Evolutionary conservation across 64 coral and sea anemone genomes (phyloP), one percentile per base, ranked within the genome.

Genomic region (Porites lutea): DNA sequence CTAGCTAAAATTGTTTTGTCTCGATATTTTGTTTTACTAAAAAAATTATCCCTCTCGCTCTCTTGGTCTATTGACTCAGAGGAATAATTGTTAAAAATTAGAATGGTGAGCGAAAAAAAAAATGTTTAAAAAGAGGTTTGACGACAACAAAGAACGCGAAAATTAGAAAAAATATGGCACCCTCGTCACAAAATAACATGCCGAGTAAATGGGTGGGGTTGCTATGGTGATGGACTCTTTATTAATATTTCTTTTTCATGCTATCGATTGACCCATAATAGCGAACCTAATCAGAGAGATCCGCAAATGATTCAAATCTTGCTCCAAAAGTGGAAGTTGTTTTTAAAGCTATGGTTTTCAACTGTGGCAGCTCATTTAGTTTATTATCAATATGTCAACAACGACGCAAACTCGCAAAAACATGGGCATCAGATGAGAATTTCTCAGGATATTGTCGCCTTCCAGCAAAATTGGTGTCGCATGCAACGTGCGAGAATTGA

Each of bases 381-480:
- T 13, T 79, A 60, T 23, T 69, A 84, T 20, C 81, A 18, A 46
- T 66, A 50, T 68, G 43, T 68, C 6, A 69, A 19, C 19, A 69
- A 84, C 47, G 46, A 84, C 20, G 18, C 8, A 4, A 21, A 19
- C 2, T 51, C 48, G n/a, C 48, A 76, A 45, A 9, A 66, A 51
- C 45, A 50, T 9, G 81, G 21, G 10, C 18, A 67, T 46, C 12
- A 48, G 11, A 52, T 21, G 18, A 68, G 61, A 21, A 84, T 84
- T 2, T 68, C 46, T 2, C 45, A 50, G 44, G 9, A 68, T 84
- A 78, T 92, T 20, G 82, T 90, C 18, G 59, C 77, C 19, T 89
- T 96, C 27, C 84, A 87, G 50, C 50, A 67, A 43, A 69, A 94
- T 61, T 97, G 95, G 95, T 97, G 95, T 58, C 88, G 92, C 52